phyloP scores from a whole-genome alignment of 2,888 invertebrate genomes.

The Glaucopsyche alexis region DNA sequence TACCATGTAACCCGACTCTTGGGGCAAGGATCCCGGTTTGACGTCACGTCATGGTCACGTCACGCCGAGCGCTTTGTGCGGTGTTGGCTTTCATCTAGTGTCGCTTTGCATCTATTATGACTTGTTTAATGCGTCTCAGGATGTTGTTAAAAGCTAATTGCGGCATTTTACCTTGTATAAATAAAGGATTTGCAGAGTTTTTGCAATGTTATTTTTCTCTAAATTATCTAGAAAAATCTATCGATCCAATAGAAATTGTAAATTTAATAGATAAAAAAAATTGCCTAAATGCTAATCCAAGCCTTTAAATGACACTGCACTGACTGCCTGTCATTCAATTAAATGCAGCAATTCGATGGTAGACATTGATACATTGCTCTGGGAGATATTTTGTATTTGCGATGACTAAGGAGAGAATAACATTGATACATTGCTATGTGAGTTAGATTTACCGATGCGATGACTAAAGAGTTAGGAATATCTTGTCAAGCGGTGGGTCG shows the following conservation, averaged over 20 bases:
- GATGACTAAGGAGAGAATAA: not conserved
- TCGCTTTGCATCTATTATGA: slow-evolving; percentile 14
- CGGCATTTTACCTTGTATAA: not conserved
- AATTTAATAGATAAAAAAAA: too few relatives aligned
- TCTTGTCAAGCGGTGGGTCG: not conserved
- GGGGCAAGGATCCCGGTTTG: slow-evolving; percentile 1
- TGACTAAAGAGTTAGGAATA: not conserved
- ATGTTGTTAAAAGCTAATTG: not conserved
- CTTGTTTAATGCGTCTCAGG: slow-evolving; percentile 12
- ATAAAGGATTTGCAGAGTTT: too few relatives aligned
- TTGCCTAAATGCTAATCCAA: too few relatives aligned
- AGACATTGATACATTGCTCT: not conserved
- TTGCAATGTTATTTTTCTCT: too few relatives aligned
- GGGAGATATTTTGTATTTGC: not conserved
- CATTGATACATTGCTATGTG: not conserved
- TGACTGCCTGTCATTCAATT: not conserved
- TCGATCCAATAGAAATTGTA: too few relatives aligned
- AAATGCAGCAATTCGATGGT: not conserved
- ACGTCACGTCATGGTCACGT: slow-evolving; percentile 17
- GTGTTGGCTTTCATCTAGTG: slow-evolving; percentile 18
- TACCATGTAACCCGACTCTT: not conserved
- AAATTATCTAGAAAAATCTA: too few relatives aligned
- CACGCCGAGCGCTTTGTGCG: slow-evolving; percentile 16
- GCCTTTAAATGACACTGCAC: too few relatives aligned
- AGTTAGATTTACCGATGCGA: not conserved